Percentiles rank a stretch among this genome's conserved stretches.
These are phyloP conservation scores for Sylvilagus bachmani DNA, from an alignment of 2,113 vertebrate species.

Conservation along the genomic window DNA sequence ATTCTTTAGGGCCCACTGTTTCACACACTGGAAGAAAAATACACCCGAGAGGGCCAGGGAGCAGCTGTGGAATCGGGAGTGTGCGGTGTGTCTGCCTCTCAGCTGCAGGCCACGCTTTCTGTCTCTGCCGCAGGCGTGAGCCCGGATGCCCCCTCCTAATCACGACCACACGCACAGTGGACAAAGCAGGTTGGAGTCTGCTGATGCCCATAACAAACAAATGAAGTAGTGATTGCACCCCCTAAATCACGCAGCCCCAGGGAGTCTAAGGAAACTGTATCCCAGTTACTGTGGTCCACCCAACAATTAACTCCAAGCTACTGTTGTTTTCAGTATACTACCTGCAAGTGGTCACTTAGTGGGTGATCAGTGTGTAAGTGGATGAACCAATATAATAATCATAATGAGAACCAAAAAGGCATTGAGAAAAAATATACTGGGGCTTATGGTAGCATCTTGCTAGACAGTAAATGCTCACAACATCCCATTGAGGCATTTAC, in stretches of 20 bases:
- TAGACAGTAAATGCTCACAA: constrained; percentile 5
- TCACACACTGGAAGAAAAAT: neutral
- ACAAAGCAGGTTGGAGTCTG: neutral
- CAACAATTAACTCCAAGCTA: neutral
- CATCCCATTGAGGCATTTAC: neutral
- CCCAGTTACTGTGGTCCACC: neutral
- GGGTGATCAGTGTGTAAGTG: neutral
- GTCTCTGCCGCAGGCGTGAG: neutral
- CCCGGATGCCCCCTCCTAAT: neutral
- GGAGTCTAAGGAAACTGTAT: neutral
- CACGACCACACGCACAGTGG: neutral
- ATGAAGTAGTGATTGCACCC: neutral
- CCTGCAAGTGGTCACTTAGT: neutral
- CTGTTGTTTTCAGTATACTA: neutral
- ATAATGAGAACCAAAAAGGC: neutral
- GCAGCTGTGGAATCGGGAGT: neutral
- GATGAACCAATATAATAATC: constrained; percentile 21
- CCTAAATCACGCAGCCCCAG: neutral
- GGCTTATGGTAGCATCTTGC: constrained; percentile 18
- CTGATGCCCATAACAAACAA: neutral
- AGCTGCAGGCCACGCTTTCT: neutral
- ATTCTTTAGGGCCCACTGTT: neutral
- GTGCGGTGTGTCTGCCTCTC: neutral
- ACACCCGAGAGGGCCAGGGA: neutral
- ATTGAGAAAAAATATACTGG: neutral